Evolutionary conservation across 1,140 invertebrate genomes (phyloP), one percentile per base, ranked within the genome.

Genomic region (Magallana angulata): DNA sequence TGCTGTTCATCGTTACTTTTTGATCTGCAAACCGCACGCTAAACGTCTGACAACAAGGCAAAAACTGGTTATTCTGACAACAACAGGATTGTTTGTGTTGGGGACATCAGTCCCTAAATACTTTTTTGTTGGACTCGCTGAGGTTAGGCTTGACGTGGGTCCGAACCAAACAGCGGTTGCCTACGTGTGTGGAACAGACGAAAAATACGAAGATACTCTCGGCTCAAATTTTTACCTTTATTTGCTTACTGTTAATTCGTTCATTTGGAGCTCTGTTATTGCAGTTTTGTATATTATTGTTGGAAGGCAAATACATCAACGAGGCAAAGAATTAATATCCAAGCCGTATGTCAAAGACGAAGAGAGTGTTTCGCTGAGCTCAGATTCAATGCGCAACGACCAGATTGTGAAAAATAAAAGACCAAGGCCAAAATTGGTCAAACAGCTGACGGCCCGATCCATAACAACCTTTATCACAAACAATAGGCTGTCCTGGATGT

Each of bases 401-500:
- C 68, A 48, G 36, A 48, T 18, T 3, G 12, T 12, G 5, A 18
- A 18, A 8, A 30, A 76, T 7, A 18, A 36, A 9, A 76, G 14
- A 24, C 68, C 8, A 11, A 76, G 36, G 36, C 68, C 68, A 11
- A 30, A 8, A 9, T 30, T 76, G 11, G 11, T 9, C 11, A 76
- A 76, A 30, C 68, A 76, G 7, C 12, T 76, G 24, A 76, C 68
- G 9, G 68, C 68, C 7, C 9, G 24, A 24, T 76, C 68, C 14
- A 76, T 76, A 8, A 76, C 68, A 1, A 30, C 24, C 24, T 76
- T 76, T 30, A 76, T 76, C 24, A 76, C 68, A 8, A 76, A 76
- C 68, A 76, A 76, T 12, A 18, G 68, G 12, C 68, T 76, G 7
- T 30, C 68, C 2, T 76, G 68, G 68, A 76, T 76, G 68, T 76